phyloP scores from a whole-genome alignment of 2,113 vertebrate species.

The Cromileptes altivelis region DNA sequence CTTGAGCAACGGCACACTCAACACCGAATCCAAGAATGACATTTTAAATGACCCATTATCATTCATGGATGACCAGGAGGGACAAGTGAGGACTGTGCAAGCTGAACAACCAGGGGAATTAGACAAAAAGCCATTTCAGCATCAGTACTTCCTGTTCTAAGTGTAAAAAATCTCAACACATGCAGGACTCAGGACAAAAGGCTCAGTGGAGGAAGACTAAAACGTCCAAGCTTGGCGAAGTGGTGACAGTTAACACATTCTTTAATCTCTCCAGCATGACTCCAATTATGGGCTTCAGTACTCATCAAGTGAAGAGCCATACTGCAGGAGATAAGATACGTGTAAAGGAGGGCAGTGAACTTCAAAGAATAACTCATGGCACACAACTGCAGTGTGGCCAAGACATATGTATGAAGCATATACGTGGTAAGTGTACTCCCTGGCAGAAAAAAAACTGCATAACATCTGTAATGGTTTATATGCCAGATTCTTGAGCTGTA shows the following conservation, averaged over 20 bases:
- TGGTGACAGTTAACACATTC: constrained; percentile 47
- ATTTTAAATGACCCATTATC: constrained; percentile 61
- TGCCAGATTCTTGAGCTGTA: constrained; percentile 13
- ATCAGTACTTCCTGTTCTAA: constrained; percentile 7
- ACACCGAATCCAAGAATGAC: constrained; percentile 23
- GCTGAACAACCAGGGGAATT: neutral
- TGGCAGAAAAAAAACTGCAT: neutral
- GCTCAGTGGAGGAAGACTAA: neutral
- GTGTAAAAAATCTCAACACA: constrained; percentile 13
- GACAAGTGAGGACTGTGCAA: constrained; percentile 30
- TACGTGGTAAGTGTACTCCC: neutral
- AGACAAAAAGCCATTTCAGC: constrained; percentile 39
- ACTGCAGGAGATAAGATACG: constrained; percentile 46
- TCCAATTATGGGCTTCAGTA: constrained; percentile 15
- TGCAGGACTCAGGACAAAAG: neutral
- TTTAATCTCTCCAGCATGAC: constrained; percentile 31
- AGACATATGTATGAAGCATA: constrained; percentile 8
- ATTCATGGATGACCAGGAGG: constrained; percentile 51
- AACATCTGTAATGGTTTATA: neutral
- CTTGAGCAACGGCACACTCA: constrained; percentile 20
- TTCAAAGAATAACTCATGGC: constrained; percentile 8
- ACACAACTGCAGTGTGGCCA: constrained; percentile 12
- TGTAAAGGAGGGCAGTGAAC: neutral
- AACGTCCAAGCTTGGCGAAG: neutral
- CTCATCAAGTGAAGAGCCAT: constrained; percentile 16